Evolutionary conservation across 2,113 vertebrate species (phyloP), one percentile per base, ranked within the genome.

Genomic region (Lophotis ruficrista): DNA sequence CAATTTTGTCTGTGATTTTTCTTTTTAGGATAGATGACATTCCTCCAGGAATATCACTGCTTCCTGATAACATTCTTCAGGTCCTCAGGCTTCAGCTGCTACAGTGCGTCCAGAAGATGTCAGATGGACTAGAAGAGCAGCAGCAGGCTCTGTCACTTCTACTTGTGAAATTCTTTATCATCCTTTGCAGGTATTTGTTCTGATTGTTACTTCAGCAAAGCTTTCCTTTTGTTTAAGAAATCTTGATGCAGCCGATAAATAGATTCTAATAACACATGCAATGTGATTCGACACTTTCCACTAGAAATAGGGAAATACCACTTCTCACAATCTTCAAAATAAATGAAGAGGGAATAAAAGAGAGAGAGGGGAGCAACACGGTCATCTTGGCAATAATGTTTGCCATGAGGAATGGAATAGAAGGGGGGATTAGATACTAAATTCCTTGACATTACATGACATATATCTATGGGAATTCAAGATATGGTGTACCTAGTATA

Each of bases 41-140:
- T 27, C 99, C 99, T 10, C 99, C 99, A 4, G 99, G 98, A 96
- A 98, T 99, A 98, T 99, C 99, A 4, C 98, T 99, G 94, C 98
- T 99, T 84, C 99, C 99, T 43, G 99, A 99, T 98, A 99, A 99
- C 97, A 99, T 99, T 97, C 98, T 99, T 83, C 99, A 99, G 97
- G 99, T 99, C 86, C 94, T 99, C 90, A 98, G 99, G 80, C 98
- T 99, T 53, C 99, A 99, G 97, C 98, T 99, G 89, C 97, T 99
- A 25, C 99, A 99, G 53, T 99, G 99, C 80, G 99, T 99, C 94
- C 99, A 99, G 97, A 99, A 99, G 96, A 98, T 98, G 75, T 99
- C 99, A 6, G 99, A 99, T 48, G 99, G 99, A 11, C 96, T 99
- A 95, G 99, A 99, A 95, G 98, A 99, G 41, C 98, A 99, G 90